phyloP scores from a whole-genome alignment of 2,888 invertebrate genomes.

The Pristionchus exspectatus region DNA sequence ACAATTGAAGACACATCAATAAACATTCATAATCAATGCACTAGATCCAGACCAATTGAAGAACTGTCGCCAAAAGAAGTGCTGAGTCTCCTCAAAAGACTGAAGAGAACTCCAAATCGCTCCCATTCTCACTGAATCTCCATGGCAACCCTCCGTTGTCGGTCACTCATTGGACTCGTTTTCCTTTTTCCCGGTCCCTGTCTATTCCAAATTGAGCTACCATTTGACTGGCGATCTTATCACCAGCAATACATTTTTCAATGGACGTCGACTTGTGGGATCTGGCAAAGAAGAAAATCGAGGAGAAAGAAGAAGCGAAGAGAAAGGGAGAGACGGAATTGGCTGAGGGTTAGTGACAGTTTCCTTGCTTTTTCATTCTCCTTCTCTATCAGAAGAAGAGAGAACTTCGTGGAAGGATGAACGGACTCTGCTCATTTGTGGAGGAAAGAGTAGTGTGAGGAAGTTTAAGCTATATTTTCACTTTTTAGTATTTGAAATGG shows the following conservation, averaged over 20 bases:
- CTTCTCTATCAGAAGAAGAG: constrained; percentile 20
- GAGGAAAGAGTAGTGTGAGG: constrained; percentile 50
- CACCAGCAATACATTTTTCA: not conserved
- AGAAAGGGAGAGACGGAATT: constrained; percentile 63
- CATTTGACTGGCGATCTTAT: not conserved
- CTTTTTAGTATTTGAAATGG: not conserved
- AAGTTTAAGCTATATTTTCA: not conserved
- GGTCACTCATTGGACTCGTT: not conserved
- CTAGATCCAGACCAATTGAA: too few species aligned
- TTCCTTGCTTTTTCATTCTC: not conserved
- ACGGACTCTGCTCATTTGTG: constrained; percentile 47
- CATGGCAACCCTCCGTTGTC: constrained; percentile 24
- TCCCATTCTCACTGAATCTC: not conserved
- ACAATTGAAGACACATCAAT: not conserved
- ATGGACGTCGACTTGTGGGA: constrained; percentile 67
- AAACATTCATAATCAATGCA: too few species aligned
- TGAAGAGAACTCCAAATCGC: not conserved
- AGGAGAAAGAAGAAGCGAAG: constrained; percentile 63
- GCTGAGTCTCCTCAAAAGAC: too few species aligned
- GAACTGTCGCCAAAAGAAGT: too few species aligned
- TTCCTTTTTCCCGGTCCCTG: not conserved
- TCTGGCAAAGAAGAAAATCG: constrained; percentile 63
- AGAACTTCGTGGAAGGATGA: constrained; percentile 32
- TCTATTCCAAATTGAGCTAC: not conserved
- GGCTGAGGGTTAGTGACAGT: constrained; percentile 37